Percentiles rank a stretch among this genome's conserved stretches.
Evolutionary conservation across 2,797 vertebrate genomes (phyloP).

Genomic region (Acanthurus leucopareius): DNA sequence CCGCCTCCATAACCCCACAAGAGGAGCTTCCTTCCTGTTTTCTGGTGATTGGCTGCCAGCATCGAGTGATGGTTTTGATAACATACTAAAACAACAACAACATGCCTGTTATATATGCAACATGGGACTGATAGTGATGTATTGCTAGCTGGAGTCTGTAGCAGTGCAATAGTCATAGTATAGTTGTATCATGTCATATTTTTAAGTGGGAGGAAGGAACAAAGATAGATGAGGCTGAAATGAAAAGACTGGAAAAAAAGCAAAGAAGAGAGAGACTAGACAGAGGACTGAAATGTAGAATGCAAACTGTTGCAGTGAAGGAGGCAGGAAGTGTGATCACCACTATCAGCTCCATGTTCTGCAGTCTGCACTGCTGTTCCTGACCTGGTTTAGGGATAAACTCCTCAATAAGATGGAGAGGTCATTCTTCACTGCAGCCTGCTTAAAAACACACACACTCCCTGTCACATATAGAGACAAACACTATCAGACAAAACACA

Average conservation of each 20-base stretch:
- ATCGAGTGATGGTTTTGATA: constrained; percentile 58
- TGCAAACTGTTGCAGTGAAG: neutral
- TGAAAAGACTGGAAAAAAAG: neutral
- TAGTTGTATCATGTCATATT: neutral
- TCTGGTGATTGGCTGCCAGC: constrained; percentile 70
- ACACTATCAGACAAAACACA: neutral
- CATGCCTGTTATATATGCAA: constrained; percentile 18
- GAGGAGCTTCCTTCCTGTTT: constrained; percentile 65
- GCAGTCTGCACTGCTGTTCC: constrained; percentile 42
- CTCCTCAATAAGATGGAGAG: constrained; percentile 49
- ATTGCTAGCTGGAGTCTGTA: neutral
- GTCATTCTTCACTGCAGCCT: constrained; percentile 73
- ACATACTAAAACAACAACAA: constrained; percentile 74
- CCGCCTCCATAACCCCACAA: constrained; percentile 67
- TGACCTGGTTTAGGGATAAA: constrained; percentile 36
- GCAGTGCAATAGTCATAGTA: neutral
- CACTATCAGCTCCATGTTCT: constrained; percentile 72
- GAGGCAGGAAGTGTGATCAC: neutral
- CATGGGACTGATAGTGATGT: constrained; percentile 67
- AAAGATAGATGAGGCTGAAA: neutral
- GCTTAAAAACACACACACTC: neutral
- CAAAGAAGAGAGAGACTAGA: neutral
- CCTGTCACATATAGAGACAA: neutral
- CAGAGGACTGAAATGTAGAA: neutral
- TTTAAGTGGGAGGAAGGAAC: neutral